A percentile compares a stretch with the other conserved stretches of the same genome.
These are phyloP conservation scores for Chrysogorgia sp. DNA, from an alignment of 92 coral and sea anemone genomes.

Conservation along the genomic window DNA sequence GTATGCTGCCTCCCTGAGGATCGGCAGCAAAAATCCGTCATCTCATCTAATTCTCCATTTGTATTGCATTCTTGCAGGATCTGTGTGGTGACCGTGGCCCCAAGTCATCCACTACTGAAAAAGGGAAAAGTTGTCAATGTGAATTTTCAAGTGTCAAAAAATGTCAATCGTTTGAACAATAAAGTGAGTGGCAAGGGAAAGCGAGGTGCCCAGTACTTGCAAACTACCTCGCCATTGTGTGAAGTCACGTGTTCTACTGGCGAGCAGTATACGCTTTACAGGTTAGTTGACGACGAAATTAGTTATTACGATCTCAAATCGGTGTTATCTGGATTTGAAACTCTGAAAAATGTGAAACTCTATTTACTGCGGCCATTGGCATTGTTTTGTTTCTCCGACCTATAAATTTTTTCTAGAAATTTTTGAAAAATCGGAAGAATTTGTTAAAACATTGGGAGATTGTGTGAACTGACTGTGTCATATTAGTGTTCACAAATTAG, in stretches of 20 bases:
- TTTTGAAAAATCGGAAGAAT: too few relatives aligned
- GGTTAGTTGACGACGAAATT: conserved; percentile 53
- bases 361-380: too few relatives aligned
- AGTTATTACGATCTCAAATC: too few relatives aligned
- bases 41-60: too few relatives aligned
- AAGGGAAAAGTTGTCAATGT: conserved; percentile 61
- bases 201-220: conserved; percentile 81
- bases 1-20: too few relatives aligned
- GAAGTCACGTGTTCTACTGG: conserved; percentile 81
- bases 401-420: not conserved
- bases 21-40: too few relatives aligned
- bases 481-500: too few relatives aligned
- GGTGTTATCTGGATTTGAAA: too few relatives aligned
- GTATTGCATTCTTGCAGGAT: conserved; percentile 53
- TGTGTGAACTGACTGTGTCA: too few relatives aligned
- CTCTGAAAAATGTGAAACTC: too few relatives aligned
- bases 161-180: conserved; percentile 88
- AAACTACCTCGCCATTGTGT: conserved; percentile 74
- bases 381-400: too few relatives aligned
- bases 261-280: conserved; percentile 70
- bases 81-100: conserved; percentile 87
- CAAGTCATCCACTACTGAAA: conserved; percentile 76
- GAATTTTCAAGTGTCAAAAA: conserved; percentile 83
- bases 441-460: not conserved
- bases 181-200: conserved; percentile 93